Percentiles rank a stretch among this genome's conserved stretches.
These are phyloP conservation scores for Ectropis grisescens DNA, from an alignment of 1,140 invertebrate species.

Conservation along the genomic window DNA sequence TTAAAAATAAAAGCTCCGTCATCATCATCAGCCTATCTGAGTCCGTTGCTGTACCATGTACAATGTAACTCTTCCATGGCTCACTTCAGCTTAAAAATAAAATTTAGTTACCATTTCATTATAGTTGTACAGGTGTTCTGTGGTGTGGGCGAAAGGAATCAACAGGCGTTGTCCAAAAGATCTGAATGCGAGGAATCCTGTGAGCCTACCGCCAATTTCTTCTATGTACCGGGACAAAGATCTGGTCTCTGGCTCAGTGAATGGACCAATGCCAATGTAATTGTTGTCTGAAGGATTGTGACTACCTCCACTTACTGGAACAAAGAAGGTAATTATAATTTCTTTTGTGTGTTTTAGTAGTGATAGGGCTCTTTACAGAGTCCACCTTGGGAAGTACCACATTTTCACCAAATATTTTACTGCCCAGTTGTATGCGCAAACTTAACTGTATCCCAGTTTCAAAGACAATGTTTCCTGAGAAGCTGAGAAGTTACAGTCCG, in stretches of 20 bases:
- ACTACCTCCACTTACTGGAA: slow-evolving; percentile 46
- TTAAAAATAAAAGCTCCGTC: too few species aligned
- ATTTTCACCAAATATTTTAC: too few species aligned
- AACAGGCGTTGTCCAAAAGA: slow-evolving; percentile 64
- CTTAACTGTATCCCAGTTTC: too few species aligned
- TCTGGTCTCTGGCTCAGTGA: slow-evolving; percentile 75
- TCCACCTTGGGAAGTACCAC: too few species aligned
- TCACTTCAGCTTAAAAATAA: too few species aligned
- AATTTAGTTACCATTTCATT: slow-evolving; percentile 64
- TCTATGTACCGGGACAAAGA: slow-evolving; percentile 54
- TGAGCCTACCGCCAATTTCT: slow-evolving; percentile 30
- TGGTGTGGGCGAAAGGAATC: slow-evolving; percentile 56
- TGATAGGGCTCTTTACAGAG: too few species aligned
- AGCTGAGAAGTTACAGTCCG: too few species aligned
- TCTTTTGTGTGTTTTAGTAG: neutral
- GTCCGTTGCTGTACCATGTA: too few species aligned
- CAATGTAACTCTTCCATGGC: too few species aligned
- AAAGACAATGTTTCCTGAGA: too few species aligned
- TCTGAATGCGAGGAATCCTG: slow-evolving; percentile 62
- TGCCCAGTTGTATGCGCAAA: too few species aligned
- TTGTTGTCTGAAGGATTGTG: slow-evolving; percentile 21
- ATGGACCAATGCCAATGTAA: slow-evolving; percentile 68
- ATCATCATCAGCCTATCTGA: too few species aligned
- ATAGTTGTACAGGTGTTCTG: slow-evolving; percentile 59
- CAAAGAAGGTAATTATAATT: slow-evolving; percentile 1